phyloP scores from a whole-genome alignment of 2,113 vertebrate genomes.

The Talpa occidentalis region DNA sequence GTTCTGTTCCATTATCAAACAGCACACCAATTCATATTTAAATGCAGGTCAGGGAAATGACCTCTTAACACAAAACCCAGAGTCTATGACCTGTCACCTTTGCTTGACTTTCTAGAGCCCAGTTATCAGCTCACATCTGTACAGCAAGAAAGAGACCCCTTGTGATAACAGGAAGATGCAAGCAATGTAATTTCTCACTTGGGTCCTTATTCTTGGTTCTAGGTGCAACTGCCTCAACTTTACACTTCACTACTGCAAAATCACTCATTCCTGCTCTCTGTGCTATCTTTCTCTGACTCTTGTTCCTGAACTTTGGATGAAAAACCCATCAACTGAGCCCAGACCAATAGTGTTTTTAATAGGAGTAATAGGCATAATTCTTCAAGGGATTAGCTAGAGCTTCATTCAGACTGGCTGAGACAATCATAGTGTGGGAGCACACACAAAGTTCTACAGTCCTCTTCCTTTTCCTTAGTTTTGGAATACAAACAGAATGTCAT shows the following conservation, averaged over 20 bases:
- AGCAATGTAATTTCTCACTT: neutral
- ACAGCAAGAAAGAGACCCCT: neutral
- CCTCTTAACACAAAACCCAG: neutral
- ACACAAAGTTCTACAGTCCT: neutral
- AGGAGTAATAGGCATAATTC: conserved; percentile 11
- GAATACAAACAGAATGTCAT: neutral
- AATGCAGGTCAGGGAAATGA: neutral
- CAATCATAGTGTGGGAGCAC: neutral
- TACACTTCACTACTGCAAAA: neutral
- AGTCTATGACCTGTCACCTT: neutral
- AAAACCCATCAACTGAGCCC: neutral
- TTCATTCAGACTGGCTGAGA: neutral
- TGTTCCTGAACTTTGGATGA: neutral
- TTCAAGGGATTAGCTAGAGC: conserved; percentile 18
- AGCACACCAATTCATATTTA: neutral
- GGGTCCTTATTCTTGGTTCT: neutral
- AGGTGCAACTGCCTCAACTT: neutral
- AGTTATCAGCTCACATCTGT: neutral
- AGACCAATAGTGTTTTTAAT: neutral
- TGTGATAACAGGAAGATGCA: neutral
- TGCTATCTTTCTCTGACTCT: neutral
- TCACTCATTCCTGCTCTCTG: neutral
- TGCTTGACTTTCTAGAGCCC: neutral
- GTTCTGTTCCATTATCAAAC: neutral
- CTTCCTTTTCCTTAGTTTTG: neutral